Evolutionary conservation across 2,888 invertebrate species (phyloP).

Genomic region (Esperia sulphurella): DNA sequence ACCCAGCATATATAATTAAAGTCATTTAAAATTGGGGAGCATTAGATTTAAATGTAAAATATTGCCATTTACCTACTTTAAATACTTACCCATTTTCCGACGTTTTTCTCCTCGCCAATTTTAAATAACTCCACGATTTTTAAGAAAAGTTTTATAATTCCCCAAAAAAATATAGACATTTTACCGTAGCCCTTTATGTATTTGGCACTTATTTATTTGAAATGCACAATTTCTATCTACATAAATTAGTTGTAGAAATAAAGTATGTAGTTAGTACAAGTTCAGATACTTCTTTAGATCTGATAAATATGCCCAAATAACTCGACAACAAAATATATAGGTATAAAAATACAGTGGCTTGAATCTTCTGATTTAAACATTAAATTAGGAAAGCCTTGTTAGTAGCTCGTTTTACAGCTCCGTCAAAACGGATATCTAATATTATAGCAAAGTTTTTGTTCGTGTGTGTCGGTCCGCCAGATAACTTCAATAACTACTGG

Average conservation of each 20-base stretch:
- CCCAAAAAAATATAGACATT: slow-evolving; percentile 46
- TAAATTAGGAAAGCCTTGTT: too few relatives aligned
- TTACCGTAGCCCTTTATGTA: slow-evolving; percentile 48
- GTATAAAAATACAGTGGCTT: too few relatives aligned
- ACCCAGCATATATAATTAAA: slow-evolving; percentile 47
- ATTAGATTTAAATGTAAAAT: neutral
- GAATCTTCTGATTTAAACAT: too few relatives aligned
- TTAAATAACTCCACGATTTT: too few relatives aligned
- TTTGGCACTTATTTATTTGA: slow-evolving; percentile 77
- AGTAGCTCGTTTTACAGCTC: too few relatives aligned
- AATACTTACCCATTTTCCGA: slow-evolving; percentile 12
- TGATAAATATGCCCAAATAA: neutral
- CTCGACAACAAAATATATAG: too few relatives aligned
- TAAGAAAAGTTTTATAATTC: slow-evolving; percentile 62
- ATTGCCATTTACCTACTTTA: slow-evolving; percentile 11
- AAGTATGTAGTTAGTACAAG: slow-evolving; percentile 22
- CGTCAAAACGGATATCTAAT: too few relatives aligned
- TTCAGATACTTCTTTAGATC: neutral
- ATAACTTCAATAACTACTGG: too few relatives aligned
- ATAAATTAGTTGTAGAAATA: slow-evolving; percentile 36
- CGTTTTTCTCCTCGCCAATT: too few relatives aligned
- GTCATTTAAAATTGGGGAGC: slow-evolving; percentile 21
- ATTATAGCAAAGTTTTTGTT: too few relatives aligned
- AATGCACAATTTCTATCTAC: slow-evolving; percentile 66
- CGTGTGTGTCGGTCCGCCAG: too few relatives aligned